Evolutionary conservation across 1,140 invertebrate genomes (phyloP).

Genomic region (Temnothorax curvispinosus): DNA sequence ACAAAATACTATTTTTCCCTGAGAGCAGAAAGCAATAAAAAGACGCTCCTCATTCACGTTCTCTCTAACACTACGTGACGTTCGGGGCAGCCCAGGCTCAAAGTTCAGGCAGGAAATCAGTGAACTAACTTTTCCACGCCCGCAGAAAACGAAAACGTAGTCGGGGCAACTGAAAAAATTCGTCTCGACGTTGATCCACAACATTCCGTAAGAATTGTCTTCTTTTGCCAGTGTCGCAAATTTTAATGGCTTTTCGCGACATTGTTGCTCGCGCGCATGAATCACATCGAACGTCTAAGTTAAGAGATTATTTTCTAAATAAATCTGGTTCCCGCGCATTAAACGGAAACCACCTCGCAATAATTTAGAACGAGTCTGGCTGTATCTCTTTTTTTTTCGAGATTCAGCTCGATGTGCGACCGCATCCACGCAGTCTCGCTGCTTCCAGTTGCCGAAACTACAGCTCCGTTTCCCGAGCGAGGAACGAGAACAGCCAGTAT

Average conservation of each 20-base stretch:
- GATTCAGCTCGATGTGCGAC: constrained; percentile 16
- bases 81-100: constrained; percentile 62
- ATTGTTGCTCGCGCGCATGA: background rate
- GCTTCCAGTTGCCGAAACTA: constrained; percentile 52
- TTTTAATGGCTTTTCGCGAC: background rate
- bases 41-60: constrained; percentile 56
- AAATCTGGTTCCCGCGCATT: background rate
- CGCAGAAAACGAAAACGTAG: constrained; percentile 32
- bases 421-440: constrained; percentile 3
- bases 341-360: constrained; percentile 25
- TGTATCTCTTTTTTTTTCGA: background rate
- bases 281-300: background rate
- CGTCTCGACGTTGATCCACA: background rate
- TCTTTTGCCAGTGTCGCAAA: background rate
- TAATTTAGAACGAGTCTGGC: constrained; percentile 25
- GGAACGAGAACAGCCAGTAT: constrained; percentile 53
- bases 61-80: constrained; percentile 67
- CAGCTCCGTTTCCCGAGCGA: constrained; percentile 39
- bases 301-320: constrained; percentile 18
- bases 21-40: constrained; percentile 69
- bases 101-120: constrained; percentile 71
- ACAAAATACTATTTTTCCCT: constrained; percentile 72
- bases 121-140: constrained; percentile 55
- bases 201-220: background rate
- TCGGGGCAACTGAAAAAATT: constrained; percentile 40